These are phyloP conservation scores for Drosophila sucinea DNA, from an alignment of 1,140 invertebrate genomes.

Conservation along the genomic window DNA sequence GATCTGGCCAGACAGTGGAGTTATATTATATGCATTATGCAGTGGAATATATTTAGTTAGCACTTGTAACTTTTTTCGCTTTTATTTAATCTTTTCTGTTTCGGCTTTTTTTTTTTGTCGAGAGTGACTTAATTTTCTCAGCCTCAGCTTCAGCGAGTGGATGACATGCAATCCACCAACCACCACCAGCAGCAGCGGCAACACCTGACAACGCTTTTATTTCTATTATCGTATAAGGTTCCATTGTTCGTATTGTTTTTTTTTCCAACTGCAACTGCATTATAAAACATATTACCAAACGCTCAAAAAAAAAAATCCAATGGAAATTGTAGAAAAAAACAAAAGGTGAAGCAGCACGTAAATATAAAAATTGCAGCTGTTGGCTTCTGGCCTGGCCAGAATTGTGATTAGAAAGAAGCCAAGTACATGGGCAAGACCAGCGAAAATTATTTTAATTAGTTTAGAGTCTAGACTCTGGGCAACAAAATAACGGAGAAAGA, in stretches of 20 bases:
- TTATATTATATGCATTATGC: conserved; percentile 40
- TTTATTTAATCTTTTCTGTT: conserved; percentile 33
- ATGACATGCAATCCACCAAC: conserved; percentile 70
- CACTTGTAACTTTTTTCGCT: conserved; percentile 72
- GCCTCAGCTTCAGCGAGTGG: conserved; percentile 20
- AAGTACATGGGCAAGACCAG: conserved; percentile 33
- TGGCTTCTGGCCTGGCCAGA: conserved; percentile 2
- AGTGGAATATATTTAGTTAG: conserved; percentile 73
- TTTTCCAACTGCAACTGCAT: conserved; percentile 74
- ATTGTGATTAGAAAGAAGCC: conserved; percentile 49
- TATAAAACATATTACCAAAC: conserved; percentile 74
- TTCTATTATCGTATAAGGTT: conserved; percentile 76
- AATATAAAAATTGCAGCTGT: conserved; percentile 20
- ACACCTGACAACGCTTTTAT: conserved; percentile 38
- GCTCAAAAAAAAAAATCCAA: conserved; percentile 34
- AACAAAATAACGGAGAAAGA: conserved; percentile 51
- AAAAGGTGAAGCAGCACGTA: conserved; percentile 53
- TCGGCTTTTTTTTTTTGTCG: conserved; percentile 30
- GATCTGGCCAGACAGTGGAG: conserved; percentile 18
- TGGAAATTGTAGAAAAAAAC: conserved; percentile 36
- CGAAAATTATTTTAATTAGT: conserved; percentile 52
- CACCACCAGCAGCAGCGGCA: background rate
- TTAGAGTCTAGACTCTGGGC: conserved; percentile 25
- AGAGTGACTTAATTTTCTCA: conserved; percentile 76
- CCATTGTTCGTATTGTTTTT: conserved; percentile 60